phyloP scores from a whole-genome alignment of 30 jellyfish, hydroid and myxozoan species.

The Aurelia coerulea region DNA sequence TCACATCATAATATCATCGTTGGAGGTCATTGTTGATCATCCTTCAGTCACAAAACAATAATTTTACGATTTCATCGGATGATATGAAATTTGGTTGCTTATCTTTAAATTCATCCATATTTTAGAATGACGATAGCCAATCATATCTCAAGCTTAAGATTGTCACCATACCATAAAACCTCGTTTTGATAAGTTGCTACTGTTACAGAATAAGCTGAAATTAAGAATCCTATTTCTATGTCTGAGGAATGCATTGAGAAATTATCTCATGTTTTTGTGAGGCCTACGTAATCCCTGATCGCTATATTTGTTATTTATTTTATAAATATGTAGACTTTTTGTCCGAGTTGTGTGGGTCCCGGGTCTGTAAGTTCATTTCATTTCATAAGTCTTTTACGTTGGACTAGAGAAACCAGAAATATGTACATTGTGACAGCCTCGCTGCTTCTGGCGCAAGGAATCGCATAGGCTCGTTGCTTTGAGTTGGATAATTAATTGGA shows the following conservation, averaged over 20 bases:
- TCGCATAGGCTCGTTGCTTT: no score
- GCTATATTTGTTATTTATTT: not conserved
- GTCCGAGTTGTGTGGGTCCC: no score
- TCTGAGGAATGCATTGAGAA: not conserved
- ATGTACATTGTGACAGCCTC: no score
- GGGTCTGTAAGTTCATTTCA: no score
- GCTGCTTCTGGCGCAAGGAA: no score
- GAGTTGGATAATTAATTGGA: no score
- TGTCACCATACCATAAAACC: constrained; percentile 54
- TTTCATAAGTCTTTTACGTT: no score
- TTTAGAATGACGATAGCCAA: not conserved
- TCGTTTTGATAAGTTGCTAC: constrained; percentile 24
- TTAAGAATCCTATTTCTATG: not conserved
- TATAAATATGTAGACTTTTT: not conserved
- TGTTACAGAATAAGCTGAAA: not conserved
- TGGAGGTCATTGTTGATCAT: not conserved
- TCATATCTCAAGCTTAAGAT: constrained; percentile 9
- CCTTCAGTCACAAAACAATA: not conserved
- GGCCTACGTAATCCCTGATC: not conserved
- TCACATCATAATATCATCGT: not conserved
- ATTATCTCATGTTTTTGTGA: not conserved
- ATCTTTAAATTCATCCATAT: not conserved
- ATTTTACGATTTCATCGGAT: not conserved
- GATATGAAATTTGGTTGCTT: not conserved
- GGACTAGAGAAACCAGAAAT: no score